These are phyloP conservation scores for Caenorhabditis virilis DNA, from an alignment of 2,888 invertebrate species.

Conservation along the genomic window DNA sequence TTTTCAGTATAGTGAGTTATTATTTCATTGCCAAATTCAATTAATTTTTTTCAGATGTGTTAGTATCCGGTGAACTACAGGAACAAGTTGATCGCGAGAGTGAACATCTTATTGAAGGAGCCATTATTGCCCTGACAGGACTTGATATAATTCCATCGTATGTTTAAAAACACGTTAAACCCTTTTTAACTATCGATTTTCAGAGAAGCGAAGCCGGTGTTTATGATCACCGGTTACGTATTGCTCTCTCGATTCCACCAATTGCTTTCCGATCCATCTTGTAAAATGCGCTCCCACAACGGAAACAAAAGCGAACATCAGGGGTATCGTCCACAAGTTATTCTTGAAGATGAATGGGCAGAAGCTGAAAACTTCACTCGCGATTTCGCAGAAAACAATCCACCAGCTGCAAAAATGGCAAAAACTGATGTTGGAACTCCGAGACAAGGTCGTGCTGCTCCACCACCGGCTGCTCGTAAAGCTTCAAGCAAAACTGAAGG, in stretches of 20 bases:
- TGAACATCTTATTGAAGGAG: conserved; percentile 18
- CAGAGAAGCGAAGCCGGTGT: conserved; percentile 4
- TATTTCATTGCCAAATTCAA: not conserved
- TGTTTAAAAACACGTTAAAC: too few relatives aligned
- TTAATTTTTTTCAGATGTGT: conserved; percentile 6
- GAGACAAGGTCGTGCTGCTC: conserved; percentile 14
- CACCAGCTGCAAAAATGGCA: conserved; percentile 29
- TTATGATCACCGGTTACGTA: conserved; percentile 36
- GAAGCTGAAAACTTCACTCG: conserved; percentile 16
- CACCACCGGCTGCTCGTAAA: conserved; percentile 25
- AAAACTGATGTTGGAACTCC: conserved; percentile 15
- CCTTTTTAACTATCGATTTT: too few relatives aligned
- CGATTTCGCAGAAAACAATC: conserved; percentile 20
- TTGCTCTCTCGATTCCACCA: conserved; percentile 26
- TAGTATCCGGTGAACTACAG: conserved; percentile 10
- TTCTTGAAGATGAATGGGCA: conserved; percentile 21
- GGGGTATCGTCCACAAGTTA: conserved; percentile 4
- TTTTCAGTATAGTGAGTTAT: conserved; percentile 21
- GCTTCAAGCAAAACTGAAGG: conserved; percentile 6
- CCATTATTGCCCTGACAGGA: conserved; percentile 22
- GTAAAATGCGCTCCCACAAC: conserved; percentile 6
- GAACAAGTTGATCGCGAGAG: conserved; percentile 11
- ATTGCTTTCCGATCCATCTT: not conserved
- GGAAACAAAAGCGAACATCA: conserved; percentile 9
- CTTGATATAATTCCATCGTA: conserved; percentile 3